phyloP scores from a whole-genome alignment of 2,113 vertebrate genomes.

The Myrmophylax atrothorax region DNA sequence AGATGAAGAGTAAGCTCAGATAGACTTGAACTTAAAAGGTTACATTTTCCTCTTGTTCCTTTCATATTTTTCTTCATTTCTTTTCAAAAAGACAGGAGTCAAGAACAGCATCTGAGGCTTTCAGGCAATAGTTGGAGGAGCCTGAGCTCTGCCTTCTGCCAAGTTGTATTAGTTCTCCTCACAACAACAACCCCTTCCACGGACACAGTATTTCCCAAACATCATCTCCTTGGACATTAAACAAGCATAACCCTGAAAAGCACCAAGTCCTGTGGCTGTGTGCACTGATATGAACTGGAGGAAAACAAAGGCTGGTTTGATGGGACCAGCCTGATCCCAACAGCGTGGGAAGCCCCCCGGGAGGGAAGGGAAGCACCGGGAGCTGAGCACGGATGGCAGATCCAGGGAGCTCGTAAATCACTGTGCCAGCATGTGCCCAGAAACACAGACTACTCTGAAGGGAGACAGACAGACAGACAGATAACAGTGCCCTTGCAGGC shows the following conservation, averaged over 20 bases:
- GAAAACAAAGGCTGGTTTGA: neutral
- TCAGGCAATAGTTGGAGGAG: neutral
- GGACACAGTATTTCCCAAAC: neutral
- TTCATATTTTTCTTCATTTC: neutral
- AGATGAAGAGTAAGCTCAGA: neutral
- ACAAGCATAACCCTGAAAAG: neutral
- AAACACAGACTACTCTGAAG: neutral
- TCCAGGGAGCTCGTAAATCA: neutral
- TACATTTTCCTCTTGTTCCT: neutral
- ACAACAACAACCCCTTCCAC: neutral
- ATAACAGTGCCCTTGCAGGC: accelerated
- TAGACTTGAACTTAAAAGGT: neutral
- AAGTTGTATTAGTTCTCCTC: neutral
- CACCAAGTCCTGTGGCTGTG: neutral
- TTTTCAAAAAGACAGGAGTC: neutral
- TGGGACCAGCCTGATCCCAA: neutral
- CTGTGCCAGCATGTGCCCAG: neutral
- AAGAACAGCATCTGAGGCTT: neutral
- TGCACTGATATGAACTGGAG: neutral
- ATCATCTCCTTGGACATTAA: neutral
- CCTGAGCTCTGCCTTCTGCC: neutral
- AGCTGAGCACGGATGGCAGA: neutral
- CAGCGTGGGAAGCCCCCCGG: neutral
- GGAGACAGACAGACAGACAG: neutral
- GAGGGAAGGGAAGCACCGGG: neutral